A percentile compares a stretch with the other conserved stretches of the same genome.
Evolutionary conservation across 1,140 invertebrate species (phyloP).

Genomic region (Ericerus pela): DNA sequence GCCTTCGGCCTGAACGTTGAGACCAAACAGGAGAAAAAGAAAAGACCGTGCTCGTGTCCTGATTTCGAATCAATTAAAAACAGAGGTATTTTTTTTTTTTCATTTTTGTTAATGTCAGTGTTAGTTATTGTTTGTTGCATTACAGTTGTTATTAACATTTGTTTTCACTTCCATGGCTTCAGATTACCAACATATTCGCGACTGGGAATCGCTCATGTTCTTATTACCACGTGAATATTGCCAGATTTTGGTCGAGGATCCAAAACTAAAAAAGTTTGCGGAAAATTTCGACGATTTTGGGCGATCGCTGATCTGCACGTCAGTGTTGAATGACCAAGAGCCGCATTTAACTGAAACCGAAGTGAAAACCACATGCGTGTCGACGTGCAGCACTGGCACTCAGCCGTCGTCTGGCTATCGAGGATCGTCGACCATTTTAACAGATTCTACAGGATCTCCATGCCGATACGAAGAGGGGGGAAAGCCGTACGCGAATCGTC

Average conservation of each 20-base stretch:
- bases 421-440: constrained; percentile 66
- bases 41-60: constrained; percentile 64
- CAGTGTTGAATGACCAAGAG: constrained; percentile 31
- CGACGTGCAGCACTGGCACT: constrained; percentile 44
- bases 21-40: constrained; percentile 22
- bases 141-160: too few species aligned
- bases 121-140: neutral
- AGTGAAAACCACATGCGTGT: constrained; percentile 5
- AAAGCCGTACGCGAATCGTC: constrained; percentile 13
- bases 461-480: constrained; percentile 43
- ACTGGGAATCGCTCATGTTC: constrained; percentile 81
- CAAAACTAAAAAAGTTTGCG: constrained; percentile 50
- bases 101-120: neutral
- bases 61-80: constrained; percentile 65
- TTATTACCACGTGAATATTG: constrained; percentile 67
- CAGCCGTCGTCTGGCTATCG: constrained; percentile 68
- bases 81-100: constrained; percentile 35
- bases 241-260: constrained; percentile 53
- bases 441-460: constrained; percentile 50
- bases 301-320: constrained; percentile 48
- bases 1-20: constrained; percentile 10
- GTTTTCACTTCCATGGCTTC: constrained; percentile 14
- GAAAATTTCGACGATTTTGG: constrained; percentile 37
- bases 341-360: constrained; percentile 25
- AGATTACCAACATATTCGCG: constrained; percentile 59